Percentiles rank a stretch among this genome's conserved stretches.
These are phyloP conservation scores for Melanitta fusca DNA, from an alignment of 2,797 vertebrate genomes.

Conservation along the genomic window DNA sequence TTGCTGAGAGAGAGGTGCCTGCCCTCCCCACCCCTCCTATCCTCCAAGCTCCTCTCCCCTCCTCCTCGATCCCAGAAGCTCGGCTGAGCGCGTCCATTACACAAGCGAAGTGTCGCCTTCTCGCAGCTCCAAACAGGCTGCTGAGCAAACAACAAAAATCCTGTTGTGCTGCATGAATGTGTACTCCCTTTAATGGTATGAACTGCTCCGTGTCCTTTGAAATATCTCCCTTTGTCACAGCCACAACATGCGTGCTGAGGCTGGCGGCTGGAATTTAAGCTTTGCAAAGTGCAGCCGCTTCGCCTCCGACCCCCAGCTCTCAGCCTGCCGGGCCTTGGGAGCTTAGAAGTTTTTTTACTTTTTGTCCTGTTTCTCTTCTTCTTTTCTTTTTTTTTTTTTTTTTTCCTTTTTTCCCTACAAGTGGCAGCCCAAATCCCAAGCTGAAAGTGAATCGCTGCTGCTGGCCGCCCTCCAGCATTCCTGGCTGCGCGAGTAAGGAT, in stretches of 20 bases:
- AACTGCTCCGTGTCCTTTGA: background rate
- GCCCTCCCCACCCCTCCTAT: background rate
- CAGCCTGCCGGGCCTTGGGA: background rate
- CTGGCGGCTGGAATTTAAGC: background rate
- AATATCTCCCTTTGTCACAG: background rate
- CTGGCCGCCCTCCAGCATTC: slow-evolving; percentile 84
- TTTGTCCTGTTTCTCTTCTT: background rate
- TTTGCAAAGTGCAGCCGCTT: background rate
- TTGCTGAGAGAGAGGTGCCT: accelerated
- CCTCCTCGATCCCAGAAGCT: background rate
- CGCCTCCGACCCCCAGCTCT: background rate
- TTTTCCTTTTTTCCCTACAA: slow-evolving; percentile 24
- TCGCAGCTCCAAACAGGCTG: background rate
- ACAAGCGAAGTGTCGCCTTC: background rate
- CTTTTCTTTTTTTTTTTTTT: background rate
- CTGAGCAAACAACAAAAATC: background rate
- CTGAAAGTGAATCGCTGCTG: slow-evolving; percentile 81
- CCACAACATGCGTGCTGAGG: background rate
- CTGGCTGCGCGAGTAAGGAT: slow-evolving; percentile 78
- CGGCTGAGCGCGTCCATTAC: accelerated
- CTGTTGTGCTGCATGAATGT: background rate
- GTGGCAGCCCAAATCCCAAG: slow-evolving; percentile 78
- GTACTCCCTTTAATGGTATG: background rate
- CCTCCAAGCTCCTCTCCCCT: background rate
- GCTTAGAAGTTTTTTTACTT: background rate